These are phyloP conservation scores for Bacillus rossius DNA, from an alignment of 1,140 invertebrate genomes.

Conservation along the genomic window DNA sequence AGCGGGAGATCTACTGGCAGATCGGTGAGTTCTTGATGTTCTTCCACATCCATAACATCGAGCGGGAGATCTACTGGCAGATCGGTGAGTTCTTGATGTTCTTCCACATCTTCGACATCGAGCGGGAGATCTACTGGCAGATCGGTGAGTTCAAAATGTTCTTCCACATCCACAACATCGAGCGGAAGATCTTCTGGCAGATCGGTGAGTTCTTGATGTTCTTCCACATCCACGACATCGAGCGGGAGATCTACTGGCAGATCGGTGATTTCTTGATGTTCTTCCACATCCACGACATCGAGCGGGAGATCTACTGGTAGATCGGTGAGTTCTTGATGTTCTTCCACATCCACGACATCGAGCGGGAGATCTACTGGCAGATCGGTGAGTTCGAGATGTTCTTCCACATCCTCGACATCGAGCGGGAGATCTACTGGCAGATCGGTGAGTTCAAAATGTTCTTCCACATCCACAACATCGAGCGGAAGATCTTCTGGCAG, in stretches of 20 bases:
- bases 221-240: conserved; percentile 92
- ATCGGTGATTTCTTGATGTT: conserved; percentile 82
- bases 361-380: conserved; percentile 95
- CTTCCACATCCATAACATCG: conserved; percentile 92
- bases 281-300: conserved; percentile 92
- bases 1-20: conserved; percentile 95
- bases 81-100: conserved; percentile 84
- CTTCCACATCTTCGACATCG: conserved; percentile 92
- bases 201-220: conserved; percentile 82
- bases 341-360: conserved; percentile 92
- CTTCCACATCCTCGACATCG: conserved; percentile 91
- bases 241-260: conserved; percentile 95
- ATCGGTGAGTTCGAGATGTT: conserved; percentile 80
- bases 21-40: conserved; percentile 84
- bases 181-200: conserved; percentile 95
- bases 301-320: conserved; percentile 95
- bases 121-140: conserved; percentile 95
- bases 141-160: conserved; percentile 86
- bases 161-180: conserved; percentile 92
- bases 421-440: conserved; percentile 95
- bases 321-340: conserved; percentile 82
- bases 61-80: conserved; percentile 95
- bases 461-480: conserved; percentile 91
- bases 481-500: conserved; percentile 95
- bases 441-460: conserved; percentile 84